Conservation (phyloP, 2,797 vertebrate genomes). For the Eupleurogrammus muticus region DNA sequence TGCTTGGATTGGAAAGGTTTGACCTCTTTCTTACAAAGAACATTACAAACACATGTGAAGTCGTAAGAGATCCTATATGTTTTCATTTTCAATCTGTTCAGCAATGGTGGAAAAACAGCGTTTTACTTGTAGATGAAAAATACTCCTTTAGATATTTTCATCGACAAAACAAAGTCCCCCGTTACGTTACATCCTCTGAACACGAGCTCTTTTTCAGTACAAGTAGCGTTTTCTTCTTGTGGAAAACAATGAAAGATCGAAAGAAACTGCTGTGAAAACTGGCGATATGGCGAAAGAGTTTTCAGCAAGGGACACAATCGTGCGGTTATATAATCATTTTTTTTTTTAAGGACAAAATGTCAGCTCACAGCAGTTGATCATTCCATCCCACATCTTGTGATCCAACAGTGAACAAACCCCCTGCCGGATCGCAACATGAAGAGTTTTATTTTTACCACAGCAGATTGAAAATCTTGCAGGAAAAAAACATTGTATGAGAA, state of each 20-base stretch:
- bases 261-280: slow-evolving; percentile 5
- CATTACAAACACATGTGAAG: slow-evolving; percentile 13
- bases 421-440: slow-evolving; percentile 2
- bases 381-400: slow-evolving; percentile 9
- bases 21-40: slow-evolving; percentile 19
- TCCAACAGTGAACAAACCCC: slow-evolving; percentile 20
- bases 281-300: slow-evolving; percentile 20
- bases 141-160: neutral
- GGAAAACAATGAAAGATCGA: neutral
- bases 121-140: slow-evolving; percentile 19
- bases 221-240: neutral
- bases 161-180: neutral
- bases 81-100: slow-evolving; percentile 32
- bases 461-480: slow-evolving; percentile 10
- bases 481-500: slow-evolving; percentile 2
- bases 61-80: slow-evolving; percentile 26
- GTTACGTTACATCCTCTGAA: neutral
- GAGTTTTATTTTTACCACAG: slow-evolving; percentile 18
- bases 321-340: slow-evolving; percentile 5
- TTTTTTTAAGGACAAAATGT: slow-evolving; percentile 28
- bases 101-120: slow-evolving; percentile 20
- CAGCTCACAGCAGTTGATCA: slow-evolving; percentile 34
- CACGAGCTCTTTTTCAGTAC: slow-evolving; percentile 1
- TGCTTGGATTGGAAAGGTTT: slow-evolving; percentile 29
- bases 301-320: neutral